Evolutionary conservation across 2,888 invertebrate species (phyloP).

Genomic region (Parnassius smintheus): DNA sequence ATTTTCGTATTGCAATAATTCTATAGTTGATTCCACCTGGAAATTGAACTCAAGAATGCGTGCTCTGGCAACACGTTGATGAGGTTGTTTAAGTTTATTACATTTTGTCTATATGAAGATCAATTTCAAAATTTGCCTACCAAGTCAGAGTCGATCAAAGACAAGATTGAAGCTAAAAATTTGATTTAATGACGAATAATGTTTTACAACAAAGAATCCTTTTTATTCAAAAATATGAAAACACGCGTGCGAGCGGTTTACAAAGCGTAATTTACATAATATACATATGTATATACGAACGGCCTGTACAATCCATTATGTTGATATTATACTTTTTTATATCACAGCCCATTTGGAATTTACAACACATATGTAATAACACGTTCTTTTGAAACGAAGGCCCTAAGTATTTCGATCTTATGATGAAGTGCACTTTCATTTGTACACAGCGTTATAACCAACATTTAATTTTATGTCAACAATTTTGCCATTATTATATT

Average conservation of each 20-base stretch:
- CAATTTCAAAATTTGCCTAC: constrained; percentile 8
- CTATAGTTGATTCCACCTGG: no score
- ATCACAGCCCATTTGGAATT: constrained; percentile 92
- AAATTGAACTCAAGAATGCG: neutral
- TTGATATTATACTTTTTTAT: constrained; percentile 83
- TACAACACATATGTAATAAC: constrained; percentile 76
- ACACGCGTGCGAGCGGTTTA: constrained; percentile 35
- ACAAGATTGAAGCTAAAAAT: neutral
- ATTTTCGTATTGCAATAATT: no score
- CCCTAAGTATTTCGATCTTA: constrained; percentile 64
- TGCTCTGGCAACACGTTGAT: neutral
- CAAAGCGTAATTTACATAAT: constrained; percentile 50
- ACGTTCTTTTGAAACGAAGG: constrained; percentile 73
- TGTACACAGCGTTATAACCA: constrained; percentile 79
- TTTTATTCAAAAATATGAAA: constrained; percentile 2
- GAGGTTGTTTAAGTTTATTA: neutral
- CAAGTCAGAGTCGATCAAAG: constrained; percentile 1
- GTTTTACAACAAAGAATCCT: neutral
- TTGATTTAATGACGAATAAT: neutral
- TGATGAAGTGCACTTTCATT: constrained; percentile 79
- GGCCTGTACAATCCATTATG: constrained; percentile 86
- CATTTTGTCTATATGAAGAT: neutral
- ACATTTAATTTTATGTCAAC: constrained; percentile 69
- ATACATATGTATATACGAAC: constrained; percentile 74
- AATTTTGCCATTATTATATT: constrained; percentile 50